Percentiles rank a stretch among this genome's conserved stretches.
Evolutionary conservation across 1,140 invertebrate genomes (phyloP).

Genomic region (Drosophila gunungcola): DNA sequence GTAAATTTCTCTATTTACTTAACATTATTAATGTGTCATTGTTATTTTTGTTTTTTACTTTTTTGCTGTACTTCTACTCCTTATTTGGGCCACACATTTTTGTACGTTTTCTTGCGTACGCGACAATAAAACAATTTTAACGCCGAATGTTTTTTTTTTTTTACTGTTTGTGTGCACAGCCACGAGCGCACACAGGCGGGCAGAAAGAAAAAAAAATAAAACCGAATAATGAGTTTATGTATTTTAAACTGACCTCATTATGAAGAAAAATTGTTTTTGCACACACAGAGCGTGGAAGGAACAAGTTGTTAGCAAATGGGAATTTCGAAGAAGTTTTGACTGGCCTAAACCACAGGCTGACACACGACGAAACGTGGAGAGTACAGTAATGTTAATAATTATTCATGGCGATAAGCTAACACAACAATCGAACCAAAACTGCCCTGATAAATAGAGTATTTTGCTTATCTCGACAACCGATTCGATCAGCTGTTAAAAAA

Average conservation of each 20-base stretch:
- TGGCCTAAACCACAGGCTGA: background rate
- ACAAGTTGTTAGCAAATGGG: constrained; percentile 43
- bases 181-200: constrained; percentile 48
- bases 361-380: background rate
- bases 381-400: constrained; percentile 13
- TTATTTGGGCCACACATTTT: constrained; percentile 61
- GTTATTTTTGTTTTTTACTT: constrained; percentile 18
- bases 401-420: constrained; percentile 1
- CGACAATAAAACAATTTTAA: constrained; percentile 54
- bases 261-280: constrained; percentile 50
- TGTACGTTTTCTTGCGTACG: constrained; percentile 62
- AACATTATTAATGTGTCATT: constrained; percentile 51
- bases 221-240: constrained; percentile 52
- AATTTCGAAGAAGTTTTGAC: constrained; percentile 33
- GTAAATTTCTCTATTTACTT: constrained; percentile 56
- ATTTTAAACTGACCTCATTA: constrained; percentile 60
- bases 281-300: constrained; percentile 26
- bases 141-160: constrained; percentile 44
- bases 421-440: constrained; percentile 6
- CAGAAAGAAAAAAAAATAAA: constrained; percentile 36
- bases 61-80: constrained; percentile 39
- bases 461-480: constrained; percentile 4
- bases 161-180: constrained; percentile 43
- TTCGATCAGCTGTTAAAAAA: background rate
- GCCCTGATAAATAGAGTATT: constrained; percentile 12